Evolutionary conservation across 2,797 vertebrate species (phyloP).

Genomic region (Enteromius radiatus): DNA sequence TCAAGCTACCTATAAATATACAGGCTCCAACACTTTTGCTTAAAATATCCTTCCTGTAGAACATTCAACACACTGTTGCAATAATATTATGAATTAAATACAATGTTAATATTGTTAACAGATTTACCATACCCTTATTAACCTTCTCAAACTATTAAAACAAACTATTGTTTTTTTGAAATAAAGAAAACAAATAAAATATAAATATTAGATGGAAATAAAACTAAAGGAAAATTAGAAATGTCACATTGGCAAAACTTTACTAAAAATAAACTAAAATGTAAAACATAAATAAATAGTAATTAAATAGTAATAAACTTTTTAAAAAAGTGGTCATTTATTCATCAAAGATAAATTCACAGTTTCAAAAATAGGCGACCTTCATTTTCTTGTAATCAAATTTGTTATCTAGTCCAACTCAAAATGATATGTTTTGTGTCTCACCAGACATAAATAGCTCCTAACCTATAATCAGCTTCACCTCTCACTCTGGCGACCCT

Average conservation of each 20-base stretch:
- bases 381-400: neutral
- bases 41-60: slow-evolving; percentile 19
- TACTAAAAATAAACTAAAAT: neutral
- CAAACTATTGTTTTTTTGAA: neutral
- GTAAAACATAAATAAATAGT: neutral
- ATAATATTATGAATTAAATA: neutral
- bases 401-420: neutral
- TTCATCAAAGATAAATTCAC: neutral
- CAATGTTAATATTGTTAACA: neutral
- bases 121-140: neutral
- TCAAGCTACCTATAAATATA: slow-evolving; percentile 38
- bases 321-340: neutral
- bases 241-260: neutral
- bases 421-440: slow-evolving; percentile 14
- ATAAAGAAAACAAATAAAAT: neutral
- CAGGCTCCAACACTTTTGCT: neutral
- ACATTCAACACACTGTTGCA: slow-evolving; percentile 23
- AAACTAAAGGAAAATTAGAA: neutral
- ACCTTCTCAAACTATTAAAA: neutral
- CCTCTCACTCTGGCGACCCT: slow-evolving; percentile 38
- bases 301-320: neutral
- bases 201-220: neutral
- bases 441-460: slow-evolving; percentile 47
- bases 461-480: slow-evolving; percentile 55
- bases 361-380: neutral